Percentiles rank a stretch among this genome's conserved stretches.
These are phyloP conservation scores for Pao palembangensis DNA, from an alignment of 2,113 vertebrate genomes.

Conservation along the genomic window DNA sequence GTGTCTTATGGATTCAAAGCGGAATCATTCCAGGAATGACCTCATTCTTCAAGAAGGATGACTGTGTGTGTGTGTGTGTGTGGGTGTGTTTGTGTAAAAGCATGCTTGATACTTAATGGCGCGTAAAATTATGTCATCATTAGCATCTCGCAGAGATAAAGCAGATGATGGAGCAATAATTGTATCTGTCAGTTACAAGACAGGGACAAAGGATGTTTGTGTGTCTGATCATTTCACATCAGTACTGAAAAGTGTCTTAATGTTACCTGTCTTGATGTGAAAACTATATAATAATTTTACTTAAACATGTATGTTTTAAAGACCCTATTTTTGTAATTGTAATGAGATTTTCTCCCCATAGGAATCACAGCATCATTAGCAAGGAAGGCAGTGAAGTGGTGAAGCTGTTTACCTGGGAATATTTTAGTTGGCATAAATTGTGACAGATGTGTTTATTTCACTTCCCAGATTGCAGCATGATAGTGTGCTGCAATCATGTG, in stretches of 20 bases:
- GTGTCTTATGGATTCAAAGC: conserved; percentile 16
- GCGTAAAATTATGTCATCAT: conserved; percentile 58
- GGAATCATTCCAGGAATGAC: conserved; percentile 49
- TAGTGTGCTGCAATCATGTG: conserved; percentile 3
- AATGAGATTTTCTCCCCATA: too few species aligned
- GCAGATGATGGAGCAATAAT: conserved; percentile 50
- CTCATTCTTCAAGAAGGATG: conserved; percentile 38
- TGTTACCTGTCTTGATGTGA: background rate
- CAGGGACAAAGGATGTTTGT: conserved; percentile 15
- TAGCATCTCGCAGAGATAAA: conserved; percentile 47
- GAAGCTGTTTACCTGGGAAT: too few species aligned
- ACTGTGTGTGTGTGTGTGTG: background rate
- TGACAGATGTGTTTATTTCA: too few species aligned
- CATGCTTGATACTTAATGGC: conserved; percentile 46
- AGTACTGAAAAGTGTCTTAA: conserved; percentile 4
- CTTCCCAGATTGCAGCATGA: too few species aligned
- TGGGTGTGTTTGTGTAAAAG: background rate
- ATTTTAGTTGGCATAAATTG: too few species aligned
- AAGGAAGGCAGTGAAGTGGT: too few species aligned
- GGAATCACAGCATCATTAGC: too few species aligned
- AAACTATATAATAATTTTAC: background rate
- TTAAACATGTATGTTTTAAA: background rate
- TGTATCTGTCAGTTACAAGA: conserved; percentile 46
- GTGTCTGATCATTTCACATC: conserved; percentile 1
- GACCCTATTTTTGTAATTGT: background rate